A percentile compares a stretch with the other conserved stretches of the same genome.
Evolutionary conservation across 2,113 vertebrate species (phyloP).

Genomic region (Gobio gobio): DNA sequence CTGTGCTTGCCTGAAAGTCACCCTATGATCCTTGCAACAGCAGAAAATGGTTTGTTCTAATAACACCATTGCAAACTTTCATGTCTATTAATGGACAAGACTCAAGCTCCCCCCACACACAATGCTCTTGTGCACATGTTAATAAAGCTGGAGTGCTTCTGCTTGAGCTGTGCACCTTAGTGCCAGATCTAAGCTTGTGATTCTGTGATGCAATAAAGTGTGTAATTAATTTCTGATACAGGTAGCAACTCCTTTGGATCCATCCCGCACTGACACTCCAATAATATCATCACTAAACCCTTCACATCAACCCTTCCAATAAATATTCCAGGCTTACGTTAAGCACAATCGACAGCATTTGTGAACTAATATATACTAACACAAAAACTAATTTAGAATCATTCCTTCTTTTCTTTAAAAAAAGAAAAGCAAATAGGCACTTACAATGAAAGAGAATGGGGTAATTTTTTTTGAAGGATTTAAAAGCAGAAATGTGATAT

Average conservation of each 20-base stretch:
- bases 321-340: background rate
- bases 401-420: background rate
- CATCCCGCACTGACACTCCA: constrained; percentile 1
- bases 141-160: constrained; percentile 41
- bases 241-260: constrained; percentile 34
- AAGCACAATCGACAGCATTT: background rate
- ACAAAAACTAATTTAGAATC: background rate
- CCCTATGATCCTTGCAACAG: background rate
- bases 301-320: too few relatives aligned
- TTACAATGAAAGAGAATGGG: background rate
- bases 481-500: background rate
- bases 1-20: constrained; percentile 13
- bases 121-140: constrained; percentile 37
- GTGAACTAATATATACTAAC: background rate
- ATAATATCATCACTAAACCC: constrained; percentile 24
- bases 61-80: constrained; percentile 12
- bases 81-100: constrained; percentile 30
- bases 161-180: constrained; percentile 11
- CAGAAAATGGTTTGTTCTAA: constrained; percentile 11
- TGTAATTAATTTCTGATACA: constrained; percentile 51
- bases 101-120: background rate
- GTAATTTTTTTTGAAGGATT: background rate
- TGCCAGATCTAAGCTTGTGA: constrained; percentile 35
- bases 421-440: background rate
- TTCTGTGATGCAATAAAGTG: constrained; percentile 49